Percentiles rank a stretch among this genome's conserved stretches.
Evolutionary conservation across 1,140 invertebrate genomes (phyloP).

Genomic region (Calycopis cecrops): DNA sequence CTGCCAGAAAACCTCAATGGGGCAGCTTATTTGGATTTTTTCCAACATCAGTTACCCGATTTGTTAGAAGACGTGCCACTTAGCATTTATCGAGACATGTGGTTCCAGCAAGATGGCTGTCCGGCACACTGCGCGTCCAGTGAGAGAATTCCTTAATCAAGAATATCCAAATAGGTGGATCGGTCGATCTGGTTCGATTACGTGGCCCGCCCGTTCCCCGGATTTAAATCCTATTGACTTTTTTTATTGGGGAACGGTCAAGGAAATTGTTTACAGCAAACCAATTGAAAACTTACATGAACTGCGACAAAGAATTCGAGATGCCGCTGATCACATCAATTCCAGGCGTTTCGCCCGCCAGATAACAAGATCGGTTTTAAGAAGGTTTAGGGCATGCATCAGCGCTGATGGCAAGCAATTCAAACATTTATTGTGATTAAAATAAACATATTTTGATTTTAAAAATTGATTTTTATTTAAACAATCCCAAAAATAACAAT

Average conservation of each 20-base stretch:
- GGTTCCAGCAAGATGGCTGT: constrained; percentile 22
- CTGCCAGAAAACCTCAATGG: constrained; percentile 20
- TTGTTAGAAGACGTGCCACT: constrained; percentile 22
- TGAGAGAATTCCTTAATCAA: constrained; percentile 20
- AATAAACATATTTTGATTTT: no score
- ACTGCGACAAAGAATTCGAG: constrained; percentile 21
- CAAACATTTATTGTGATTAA: constrained; percentile 14
- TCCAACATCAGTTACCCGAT: constrained; percentile 16
- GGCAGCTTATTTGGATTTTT: constrained; percentile 15
- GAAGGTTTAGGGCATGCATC: constrained; percentile 18
- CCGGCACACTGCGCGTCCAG: constrained; percentile 12
- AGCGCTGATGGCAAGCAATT: constrained; percentile 17
- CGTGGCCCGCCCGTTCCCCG: constrained; percentile 29
- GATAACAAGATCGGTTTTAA: constrained; percentile 21
- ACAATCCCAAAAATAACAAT: constrained; percentile 1
- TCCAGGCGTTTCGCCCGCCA: constrained; percentile 22
- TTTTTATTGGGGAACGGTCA: constrained; percentile 30
- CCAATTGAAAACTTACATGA: constrained; percentile 13
- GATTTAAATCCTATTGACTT: constrained; percentile 33
- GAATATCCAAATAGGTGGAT: constrained; percentile 27
- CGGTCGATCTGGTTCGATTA: constrained; percentile 26
- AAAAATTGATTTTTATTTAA: background rate
- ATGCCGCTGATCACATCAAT: constrained; percentile 24
- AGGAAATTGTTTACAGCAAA: constrained; percentile 30
- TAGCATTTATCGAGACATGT: constrained; percentile 15